Base-by-base conservation (phyloP, 2,888 invertebrate species). In the Leucania comma region DNA sequence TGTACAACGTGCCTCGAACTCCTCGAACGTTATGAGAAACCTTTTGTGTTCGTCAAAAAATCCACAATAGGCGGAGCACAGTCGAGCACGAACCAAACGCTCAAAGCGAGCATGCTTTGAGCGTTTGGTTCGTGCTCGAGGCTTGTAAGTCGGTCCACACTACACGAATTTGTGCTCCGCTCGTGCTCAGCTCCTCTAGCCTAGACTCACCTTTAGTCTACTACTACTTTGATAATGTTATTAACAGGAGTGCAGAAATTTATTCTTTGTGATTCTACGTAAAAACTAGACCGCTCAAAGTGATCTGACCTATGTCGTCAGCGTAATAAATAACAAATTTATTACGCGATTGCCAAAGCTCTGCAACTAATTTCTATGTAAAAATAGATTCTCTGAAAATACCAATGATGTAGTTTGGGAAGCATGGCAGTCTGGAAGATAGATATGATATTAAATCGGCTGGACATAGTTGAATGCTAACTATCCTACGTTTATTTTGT, bases 301-400 rank as follows among this genome's bases (percentile, higher is more conserved):
- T 14, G 9, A 48, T 46, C 6, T 4, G 29, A 32, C 9, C 20
- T 4, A 26, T 46, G n/a, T 48, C 26, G 22, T 17, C 46, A 20
- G 14, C 22, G 46, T 68, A 59, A 29, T 72, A 29, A 51, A 72
- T 60, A 14, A 24, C 2, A 32, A 26, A 53, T 72, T 51, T 72
- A 72, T 61, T 17, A 22, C 38, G 29, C 26, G 8, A 1, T 71
- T 57, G 24, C 10, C 32, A 20, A 17, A 70, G 9, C 26, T 50
- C 2, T 17, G 17, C 29, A 54, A 38, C 12, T 72, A 35, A 42
- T 9, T 70, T 57, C 42, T 46, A 26, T 35, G 4, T 53, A 35
- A 73, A 70, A 73, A 73, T 72, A 72, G 60, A 72, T 60, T 32
- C 2, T 17, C 17, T 38, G 6, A 42, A 60, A 70, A 61, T 72